Conservation (phyloP, 2,888 invertebrate genomes). For the Labia minor region DNA sequence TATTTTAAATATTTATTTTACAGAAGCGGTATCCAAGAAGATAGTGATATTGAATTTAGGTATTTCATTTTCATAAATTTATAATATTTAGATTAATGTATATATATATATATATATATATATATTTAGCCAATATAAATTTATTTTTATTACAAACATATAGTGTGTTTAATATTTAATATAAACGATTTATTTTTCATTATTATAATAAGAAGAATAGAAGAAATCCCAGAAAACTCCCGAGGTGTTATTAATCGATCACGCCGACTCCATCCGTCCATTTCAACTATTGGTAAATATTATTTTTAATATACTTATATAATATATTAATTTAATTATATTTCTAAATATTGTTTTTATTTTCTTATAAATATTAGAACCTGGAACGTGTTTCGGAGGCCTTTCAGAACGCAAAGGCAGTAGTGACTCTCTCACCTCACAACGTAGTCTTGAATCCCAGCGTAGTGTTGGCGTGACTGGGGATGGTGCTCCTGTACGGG, state of each 20-base stretch:
- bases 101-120: background rate
- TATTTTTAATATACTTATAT: background rate
- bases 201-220: conserved; percentile 20
- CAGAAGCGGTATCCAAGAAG: conserved; percentile 47
- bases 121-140: background rate
- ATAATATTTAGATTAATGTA: conserved; percentile 1
- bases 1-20: conserved; percentile 13
- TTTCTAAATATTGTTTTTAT: too few relatives aligned
- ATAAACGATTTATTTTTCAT: background rate
- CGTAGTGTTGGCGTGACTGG: background rate
- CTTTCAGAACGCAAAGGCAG: conserved; percentile 42
- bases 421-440: conserved; percentile 43
- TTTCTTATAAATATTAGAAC: background rate
- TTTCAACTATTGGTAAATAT: background rate
- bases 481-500: conserved; percentile 31
- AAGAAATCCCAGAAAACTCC: conserved; percentile 24
- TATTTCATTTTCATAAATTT: conserved; percentile 22
- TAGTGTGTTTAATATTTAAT: background rate
- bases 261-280: background rate
- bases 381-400: background rate
- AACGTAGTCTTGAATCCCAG: conserved; percentile 31
- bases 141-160: background rate
- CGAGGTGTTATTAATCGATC: conserved; percentile 8
- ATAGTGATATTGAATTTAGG: conserved; percentile 40
- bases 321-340: background rate